Base-by-base conservation (phyloP, 2,888 invertebrate species). In the Drosophila vallismaia region DNA sequence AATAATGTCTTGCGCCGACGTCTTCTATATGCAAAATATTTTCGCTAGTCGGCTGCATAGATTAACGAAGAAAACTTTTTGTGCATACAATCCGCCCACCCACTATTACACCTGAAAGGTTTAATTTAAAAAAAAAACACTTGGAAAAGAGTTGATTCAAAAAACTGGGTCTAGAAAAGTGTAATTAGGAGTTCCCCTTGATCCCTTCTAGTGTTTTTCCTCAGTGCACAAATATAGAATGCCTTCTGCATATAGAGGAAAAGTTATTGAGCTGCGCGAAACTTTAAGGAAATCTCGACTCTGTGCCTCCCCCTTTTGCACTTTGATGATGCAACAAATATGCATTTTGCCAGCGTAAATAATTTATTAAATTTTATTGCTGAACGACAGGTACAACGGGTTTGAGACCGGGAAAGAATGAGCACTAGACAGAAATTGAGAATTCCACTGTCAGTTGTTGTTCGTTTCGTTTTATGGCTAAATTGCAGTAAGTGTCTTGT, bases 361-460 rank as follows among this genome's bases (percentile, higher is more conserved):
- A 89, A 86, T 88, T 84, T 70, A 84, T 88, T 74, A 77, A 69
- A 88, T 88, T 86, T 88, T 88, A 87, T 86, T 86, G 79, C 76
- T 62, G 53, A 72, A 60, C 69, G 77, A 62, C 72, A 60, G 68
- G 64, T 64, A 44, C 46, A 66, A 73, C 45, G 53, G 40, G 46
- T 45, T 55, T 51, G 54, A 59, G 45, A 59, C 64, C n/a, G 31
- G 50, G 29, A 53, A 45, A 36, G 36, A 36, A n/a, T 9, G 33
- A 26, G 54, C 49, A 48, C 49, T 29, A 36, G 42, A 24, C 62
- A 44, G 33, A 59, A 86, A 76, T 79, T 71, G 82, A 71, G 77
- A 70, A 70, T 63, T 80, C 76, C 82, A 69, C 79, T 81, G 80
- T 81, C 80, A 81, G 69, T 62, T 63, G 36, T 46, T 60, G 46